phyloP scores from a whole-genome alignment of 1,140 invertebrate species.

The Halictus rubicundus region DNA sequence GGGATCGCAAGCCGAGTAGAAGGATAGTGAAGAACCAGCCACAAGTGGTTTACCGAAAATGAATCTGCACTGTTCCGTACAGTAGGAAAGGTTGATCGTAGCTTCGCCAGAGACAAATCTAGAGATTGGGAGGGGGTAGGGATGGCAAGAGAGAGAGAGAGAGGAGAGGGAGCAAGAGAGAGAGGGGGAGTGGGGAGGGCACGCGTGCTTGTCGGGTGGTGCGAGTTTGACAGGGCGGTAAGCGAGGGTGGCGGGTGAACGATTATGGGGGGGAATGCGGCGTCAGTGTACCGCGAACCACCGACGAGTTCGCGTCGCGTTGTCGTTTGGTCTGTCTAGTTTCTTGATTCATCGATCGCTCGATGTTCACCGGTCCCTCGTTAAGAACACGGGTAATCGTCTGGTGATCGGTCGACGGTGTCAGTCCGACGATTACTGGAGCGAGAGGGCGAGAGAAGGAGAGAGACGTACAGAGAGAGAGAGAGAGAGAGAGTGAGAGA shows the following conservation, averaged over 20 bases:
- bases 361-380: neutral
- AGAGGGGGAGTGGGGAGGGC: slow-evolving; percentile 13
- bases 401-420: neutral
- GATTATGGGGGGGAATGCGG: slow-evolving; percentile 28
- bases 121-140: too few species aligned
- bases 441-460: too few species aligned
- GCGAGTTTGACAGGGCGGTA: slow-evolving; percentile 36
- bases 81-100: too few species aligned
- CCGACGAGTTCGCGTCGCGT: slow-evolving; percentile 52
- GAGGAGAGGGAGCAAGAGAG: too few species aligned
- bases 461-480: too few species aligned
- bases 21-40: neutral
- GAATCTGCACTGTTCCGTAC: neutral
- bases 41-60: slow-evolving; percentile 27
- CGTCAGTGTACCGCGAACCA: slow-evolving; percentile 52
- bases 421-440: neutral
- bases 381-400: neutral
- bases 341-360: neutral
- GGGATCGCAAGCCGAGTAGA: too few species aligned
- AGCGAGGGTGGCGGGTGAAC: slow-evolving; percentile 27
- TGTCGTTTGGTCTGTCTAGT: slow-evolving; percentile 6
- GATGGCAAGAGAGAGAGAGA: too few species aligned
- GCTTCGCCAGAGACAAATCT: neutral
- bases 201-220: slow-evolving; percentile 32
- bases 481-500: too few species aligned